A percentile compares a stretch with the other conserved stretches of the same genome.
Evolutionary conservation across 1,140 invertebrate species (phyloP).

Genomic region (Pararge aegeria): DNA sequence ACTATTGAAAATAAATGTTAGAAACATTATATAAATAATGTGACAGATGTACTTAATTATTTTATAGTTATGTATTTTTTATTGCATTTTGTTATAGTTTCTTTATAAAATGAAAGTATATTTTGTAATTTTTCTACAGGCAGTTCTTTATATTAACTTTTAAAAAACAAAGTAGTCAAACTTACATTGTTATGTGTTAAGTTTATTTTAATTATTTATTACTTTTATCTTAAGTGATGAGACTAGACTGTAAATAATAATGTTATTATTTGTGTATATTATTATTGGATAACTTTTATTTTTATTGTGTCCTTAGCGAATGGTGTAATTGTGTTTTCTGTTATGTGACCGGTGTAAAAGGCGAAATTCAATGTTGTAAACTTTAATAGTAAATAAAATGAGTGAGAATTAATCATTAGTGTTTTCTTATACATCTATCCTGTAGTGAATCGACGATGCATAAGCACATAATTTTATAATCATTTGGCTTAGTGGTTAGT

Average conservation of each 20-base stretch:
- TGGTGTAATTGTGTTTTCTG: conserved; percentile 30
- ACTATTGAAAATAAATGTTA: neutral
- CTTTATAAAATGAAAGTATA: too few species aligned
- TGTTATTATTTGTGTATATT: conserved; percentile 64
- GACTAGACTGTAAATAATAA: conserved; percentile 51
- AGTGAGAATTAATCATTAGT: conserved; percentile 20
- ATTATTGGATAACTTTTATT: conserved; percentile 41
- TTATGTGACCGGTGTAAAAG: conserved; percentile 15
- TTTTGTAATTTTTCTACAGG: neutral
- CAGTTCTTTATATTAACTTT: neutral
- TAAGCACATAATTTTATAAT: too few species aligned
- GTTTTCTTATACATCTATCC: conserved; percentile 19
- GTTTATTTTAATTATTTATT: conserved; percentile 21
- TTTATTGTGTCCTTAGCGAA: conserved; percentile 62
- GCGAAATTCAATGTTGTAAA: conserved; percentile 21
- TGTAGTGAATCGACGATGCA: too few species aligned
- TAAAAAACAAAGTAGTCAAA: neutral
- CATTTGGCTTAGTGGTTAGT: too few species aligned
- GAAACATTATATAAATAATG: neutral
- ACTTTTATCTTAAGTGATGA: conserved; percentile 9
- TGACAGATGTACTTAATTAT: conserved; percentile 2
- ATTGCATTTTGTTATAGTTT: neutral
- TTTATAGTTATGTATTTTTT: neutral
- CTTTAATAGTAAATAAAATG: conserved; percentile 27
- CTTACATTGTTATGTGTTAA: neutral